A percentile compares a stretch with the other conserved stretches of the same genome.
phyloP scores from a whole-genome alignment of 2,797 vertebrate species.

The Luscinia megarhynchos region DNA sequence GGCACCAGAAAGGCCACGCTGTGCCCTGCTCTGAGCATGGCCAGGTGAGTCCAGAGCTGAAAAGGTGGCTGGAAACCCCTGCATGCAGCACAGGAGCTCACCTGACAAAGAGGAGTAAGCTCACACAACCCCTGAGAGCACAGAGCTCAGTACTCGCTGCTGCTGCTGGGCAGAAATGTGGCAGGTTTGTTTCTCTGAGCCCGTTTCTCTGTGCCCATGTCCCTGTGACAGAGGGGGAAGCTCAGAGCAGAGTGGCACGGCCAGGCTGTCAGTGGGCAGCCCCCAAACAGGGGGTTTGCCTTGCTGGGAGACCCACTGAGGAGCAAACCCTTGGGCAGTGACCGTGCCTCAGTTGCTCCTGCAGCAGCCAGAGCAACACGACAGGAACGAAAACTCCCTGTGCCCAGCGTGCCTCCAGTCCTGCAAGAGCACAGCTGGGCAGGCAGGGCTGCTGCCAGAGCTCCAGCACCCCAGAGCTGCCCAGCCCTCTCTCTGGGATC shows the following conservation, averaged over 20 bases:
- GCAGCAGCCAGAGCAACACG: neutral
- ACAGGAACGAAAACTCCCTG: accelerated
- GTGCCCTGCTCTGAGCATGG: neutral
- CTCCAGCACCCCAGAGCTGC: neutral
- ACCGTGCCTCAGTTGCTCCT: accelerated
- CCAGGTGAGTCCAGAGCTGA: neutral
- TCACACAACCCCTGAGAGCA: accelerated
- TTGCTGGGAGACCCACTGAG: accelerated
- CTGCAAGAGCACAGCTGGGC: neutral
- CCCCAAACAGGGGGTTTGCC: neutral
- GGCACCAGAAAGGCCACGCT: neutral
- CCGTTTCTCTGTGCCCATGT: accelerated
- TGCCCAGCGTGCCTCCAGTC: neutral
- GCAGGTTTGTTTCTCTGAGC: no score
- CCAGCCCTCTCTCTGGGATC: neutral
- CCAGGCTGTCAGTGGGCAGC: neutral
- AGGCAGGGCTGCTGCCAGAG: neutral
- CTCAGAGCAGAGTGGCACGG: neutral
- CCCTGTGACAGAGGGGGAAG: no score
- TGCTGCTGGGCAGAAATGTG: accelerated
- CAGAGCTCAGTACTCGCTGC: accelerated
- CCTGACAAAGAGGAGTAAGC: accelerated
- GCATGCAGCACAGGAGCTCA: accelerated
- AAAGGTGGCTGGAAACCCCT: neutral
- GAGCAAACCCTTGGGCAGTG: neutral